A percentile compares a stretch with the other conserved stretches of the same genome.
Evolutionary conservation across 2,113 vertebrate genomes (phyloP).

Genomic region (Etia nguti): DNA sequence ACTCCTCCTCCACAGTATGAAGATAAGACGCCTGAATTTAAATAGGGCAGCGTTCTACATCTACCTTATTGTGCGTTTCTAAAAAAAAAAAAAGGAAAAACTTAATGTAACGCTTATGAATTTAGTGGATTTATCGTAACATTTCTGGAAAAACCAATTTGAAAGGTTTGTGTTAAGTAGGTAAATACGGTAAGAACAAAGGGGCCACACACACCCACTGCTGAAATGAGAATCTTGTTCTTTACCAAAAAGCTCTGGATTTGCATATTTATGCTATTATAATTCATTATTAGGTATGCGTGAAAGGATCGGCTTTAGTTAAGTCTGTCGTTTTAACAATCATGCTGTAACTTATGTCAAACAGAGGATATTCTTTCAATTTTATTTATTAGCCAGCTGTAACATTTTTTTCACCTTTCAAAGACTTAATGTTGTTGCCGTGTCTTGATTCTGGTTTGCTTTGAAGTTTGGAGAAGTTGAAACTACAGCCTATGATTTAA

Average conservation of each 20-base stretch:
- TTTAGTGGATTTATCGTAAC: slow-evolving; percentile 1
- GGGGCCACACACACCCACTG: neutral
- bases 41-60: neutral
- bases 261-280: slow-evolving; percentile 7
- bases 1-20: slow-evolving; percentile 91
- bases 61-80: neutral
- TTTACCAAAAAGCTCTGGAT: neutral
- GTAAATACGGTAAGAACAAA: neutral
- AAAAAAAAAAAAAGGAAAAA: neutral
- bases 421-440: neutral
- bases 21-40: slow-evolving; percentile 69
- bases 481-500: neutral
- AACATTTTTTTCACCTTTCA: neutral
- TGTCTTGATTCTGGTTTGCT: neutral
- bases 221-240: neutral
- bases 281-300: neutral
- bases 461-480: neutral
- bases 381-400: slow-evolving; percentile 6
- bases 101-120: neutral
- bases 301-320: neutral
- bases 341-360: neutral
- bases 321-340: neutral
- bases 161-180: neutral
- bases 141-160: slow-evolving; percentile 8
- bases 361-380: neutral